Base-by-base conservation (phyloP, 1,140 invertebrate genomes). In the Chelonus insularis region DNA sequence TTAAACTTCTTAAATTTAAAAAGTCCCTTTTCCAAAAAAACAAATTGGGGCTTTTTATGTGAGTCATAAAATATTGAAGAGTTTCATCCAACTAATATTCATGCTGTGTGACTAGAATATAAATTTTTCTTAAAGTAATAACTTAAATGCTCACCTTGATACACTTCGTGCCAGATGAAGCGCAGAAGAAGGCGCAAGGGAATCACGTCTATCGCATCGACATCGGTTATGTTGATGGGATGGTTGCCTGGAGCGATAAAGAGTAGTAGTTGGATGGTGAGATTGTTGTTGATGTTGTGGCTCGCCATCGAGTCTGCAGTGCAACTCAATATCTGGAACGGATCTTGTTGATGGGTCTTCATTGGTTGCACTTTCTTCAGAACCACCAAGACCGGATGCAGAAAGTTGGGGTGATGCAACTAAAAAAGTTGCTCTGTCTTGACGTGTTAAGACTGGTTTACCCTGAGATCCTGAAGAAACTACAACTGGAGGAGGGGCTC, bases 311-410 rank as follows among this genome's bases (percentile, higher is more conserved):
- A 82, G 82, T 67, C 88, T 82, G 77, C 91, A 92, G 78, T 94
- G 91, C 57, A 94, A 82, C 80, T 94, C 92, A 69, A 95, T 92
- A 75, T 95, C 92, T 11, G 93, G 93, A 64, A 95, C 92, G 63
- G 90, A 93, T 72, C 91, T 85, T 8, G 91, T 87, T n/a, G 88
- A 87, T 48, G 85, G 85, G 57, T 91, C 89, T 34, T 85, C 81
- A 57, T 78, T 77, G 4, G 87, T 84, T 39, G 83, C 85, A 71
- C 89, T 91, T 76, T 92, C 91, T 77, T 92, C 90, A 67, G 90
- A 91, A 32, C 89, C 89, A 1, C 88, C 89, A 69, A 89, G 84
- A 11, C 83, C 82, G 23, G 85, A 85, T 12, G 89, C 89, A 16
- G 89, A 91, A 48, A 92, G 81, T 72, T 91, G 89, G 18, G 90